Percentiles rank a stretch among this genome's conserved stretches.
phyloP scores from a whole-genome alignment of 2,113 vertebrate species.

The Orthonyx spaldingii region DNA sequence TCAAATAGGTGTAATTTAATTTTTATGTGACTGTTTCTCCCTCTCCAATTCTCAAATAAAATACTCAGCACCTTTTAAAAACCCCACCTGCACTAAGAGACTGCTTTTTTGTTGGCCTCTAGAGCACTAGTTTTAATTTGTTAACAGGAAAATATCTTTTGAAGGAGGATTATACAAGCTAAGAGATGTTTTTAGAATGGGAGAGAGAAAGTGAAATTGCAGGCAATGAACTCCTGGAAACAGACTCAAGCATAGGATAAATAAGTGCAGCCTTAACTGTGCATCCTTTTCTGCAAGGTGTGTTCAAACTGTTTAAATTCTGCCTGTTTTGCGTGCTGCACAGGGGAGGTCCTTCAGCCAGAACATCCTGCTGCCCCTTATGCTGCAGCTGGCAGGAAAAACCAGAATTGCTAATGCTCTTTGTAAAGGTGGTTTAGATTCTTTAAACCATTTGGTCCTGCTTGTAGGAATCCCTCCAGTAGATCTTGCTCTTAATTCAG shows the following conservation, averaged over 20 bases:
- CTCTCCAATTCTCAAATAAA: slow-evolving; percentile 50
- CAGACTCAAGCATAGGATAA: not conserved
- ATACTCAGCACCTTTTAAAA: slow-evolving; percentile 44
- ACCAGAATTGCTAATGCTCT: not conserved
- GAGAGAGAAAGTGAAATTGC: not conserved
- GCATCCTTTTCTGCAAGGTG: not conserved
- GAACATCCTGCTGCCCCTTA: not conserved
- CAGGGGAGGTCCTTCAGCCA: not conserved
- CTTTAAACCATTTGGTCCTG: not conserved
- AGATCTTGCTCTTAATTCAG: not conserved
- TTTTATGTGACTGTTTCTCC: slow-evolving; percentile 42
- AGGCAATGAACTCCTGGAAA: not conserved
- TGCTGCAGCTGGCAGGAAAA: not conserved
- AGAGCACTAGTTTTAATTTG: slow-evolving; percentile 45
- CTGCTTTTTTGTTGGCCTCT: slow-evolving; percentile 21
- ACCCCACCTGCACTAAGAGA: slow-evolving; percentile 21
- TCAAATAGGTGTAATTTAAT: slow-evolving; percentile 36
- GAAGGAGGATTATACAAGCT: slow-evolving; percentile 18
- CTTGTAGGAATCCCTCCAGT: not conserved
- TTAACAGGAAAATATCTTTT: slow-evolving; percentile 17
- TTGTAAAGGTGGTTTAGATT: not conserved
- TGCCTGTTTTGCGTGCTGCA: not conserved
- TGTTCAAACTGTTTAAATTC: not conserved
- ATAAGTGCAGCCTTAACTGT: not conserved
- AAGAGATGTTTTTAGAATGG: slow-evolving; percentile 1